A percentile compares a stretch with the other conserved stretches of the same genome.
phyloP scores from a whole-genome alignment of 2,888 invertebrate species.

The Chydorus sphaericus region DNA sequence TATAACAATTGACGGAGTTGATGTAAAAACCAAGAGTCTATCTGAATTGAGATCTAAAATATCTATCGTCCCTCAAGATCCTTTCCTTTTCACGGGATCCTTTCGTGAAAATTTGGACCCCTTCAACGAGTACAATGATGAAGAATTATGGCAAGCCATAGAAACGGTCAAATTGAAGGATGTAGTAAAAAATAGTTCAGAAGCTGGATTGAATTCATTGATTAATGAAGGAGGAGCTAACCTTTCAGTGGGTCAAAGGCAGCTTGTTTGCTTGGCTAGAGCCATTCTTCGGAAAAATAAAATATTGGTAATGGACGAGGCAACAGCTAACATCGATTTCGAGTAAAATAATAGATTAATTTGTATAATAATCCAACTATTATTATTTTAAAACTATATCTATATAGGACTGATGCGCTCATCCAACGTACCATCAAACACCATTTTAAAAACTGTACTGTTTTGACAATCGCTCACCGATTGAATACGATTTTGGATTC shows the following conservation, averaged over 20 bases:
- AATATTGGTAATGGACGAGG: constrained; percentile 78
- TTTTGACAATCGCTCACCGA: constrained; percentile 15
- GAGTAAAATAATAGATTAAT: constrained; percentile 43
- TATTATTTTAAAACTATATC: no score
- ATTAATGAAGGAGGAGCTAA: constrained; percentile 55
- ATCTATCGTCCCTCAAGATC: no score
- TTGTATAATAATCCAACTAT: no score
- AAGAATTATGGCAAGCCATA: constrained; percentile 10
- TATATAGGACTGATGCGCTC: constrained; percentile 14
- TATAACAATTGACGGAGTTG: no score
- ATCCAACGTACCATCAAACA: constrained; percentile 12
- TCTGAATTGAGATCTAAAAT: no score
- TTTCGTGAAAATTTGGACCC: constrained; percentile 29
- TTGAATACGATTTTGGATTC: constrained; percentile 16
- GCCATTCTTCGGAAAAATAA: constrained; percentile 71
- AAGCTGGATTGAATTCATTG: constrained; percentile 45
- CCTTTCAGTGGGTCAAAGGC: constrained; percentile 80
- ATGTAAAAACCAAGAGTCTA: no score
- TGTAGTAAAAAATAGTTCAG: no score
- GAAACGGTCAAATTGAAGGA: constrained; percentile 13
- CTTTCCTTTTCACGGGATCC: no score
- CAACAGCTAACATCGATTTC: constrained; percentile 87
- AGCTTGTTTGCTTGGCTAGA: constrained; percentile 74
- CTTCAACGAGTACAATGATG: constrained; percentile 25
- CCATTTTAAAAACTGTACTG: constrained; percentile 13